Base-by-base conservation (phyloP, 2,888 invertebrate genomes). In the Cephus nigrinus region DNA sequence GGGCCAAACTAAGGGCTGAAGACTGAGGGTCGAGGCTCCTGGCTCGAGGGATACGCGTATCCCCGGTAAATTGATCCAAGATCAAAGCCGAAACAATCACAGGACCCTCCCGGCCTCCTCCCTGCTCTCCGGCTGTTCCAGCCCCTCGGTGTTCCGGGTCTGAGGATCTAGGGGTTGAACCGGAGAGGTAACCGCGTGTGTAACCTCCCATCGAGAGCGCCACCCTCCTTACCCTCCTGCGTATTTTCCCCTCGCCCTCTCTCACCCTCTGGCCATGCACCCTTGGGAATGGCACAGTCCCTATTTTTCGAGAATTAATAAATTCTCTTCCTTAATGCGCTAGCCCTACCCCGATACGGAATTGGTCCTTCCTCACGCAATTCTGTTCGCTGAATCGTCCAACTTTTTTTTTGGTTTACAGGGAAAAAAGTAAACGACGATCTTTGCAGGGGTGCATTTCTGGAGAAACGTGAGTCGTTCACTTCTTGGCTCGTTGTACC, bases 21-120 rank as follows among this genome's bases (percentile, higher is more conserved):
- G 35, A 35, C 12, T 35, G 35, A 35, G 35, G 69, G 69, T n/a
- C 30, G 69, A 32, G 69, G 15, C 9, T n/a, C 32, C 30, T 30
- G 31, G 87, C 85, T 85, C 82, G 83, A 82, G 82, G 86, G 83
- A 83, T 85, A 83, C 87, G 87, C 88, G 87, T 88, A 89, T 86
- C 88, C 88, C 88, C 88, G 87, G 91, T 90, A 91, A 91, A 91
- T 91, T 91, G 91, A 91, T 91, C 91, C 90, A 88, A 91, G 91
- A 91, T 91, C 91, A 91, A 91, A 91, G 91, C 90, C 88, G 89
- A 91, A 91, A 91, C 91, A 91, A 91, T 91, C 90, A 90, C 91
- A 88, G 90, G 88, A 88, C 88, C 87, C 88, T 87, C 89, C 88
- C 86, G 80, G 80, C 79, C 81, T 68, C 77, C 36, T 32, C 74